Conservation (phyloP, 2,113 vertebrate genomes). For the Myiozetetes cayanensis region DNA sequence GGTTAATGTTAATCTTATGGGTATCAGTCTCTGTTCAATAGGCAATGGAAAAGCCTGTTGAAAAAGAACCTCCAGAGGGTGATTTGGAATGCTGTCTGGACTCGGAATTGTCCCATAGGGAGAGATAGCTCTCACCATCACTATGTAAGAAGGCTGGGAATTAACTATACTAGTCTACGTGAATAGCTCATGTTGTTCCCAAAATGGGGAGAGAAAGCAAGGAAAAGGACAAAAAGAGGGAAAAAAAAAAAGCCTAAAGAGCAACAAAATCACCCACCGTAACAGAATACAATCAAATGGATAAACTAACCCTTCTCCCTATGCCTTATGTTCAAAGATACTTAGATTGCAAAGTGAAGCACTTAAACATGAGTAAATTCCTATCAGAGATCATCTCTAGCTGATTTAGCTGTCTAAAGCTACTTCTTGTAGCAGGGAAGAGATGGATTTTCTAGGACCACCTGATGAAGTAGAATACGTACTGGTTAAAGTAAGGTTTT, state of each 20-base stretch:
- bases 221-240: background rate
- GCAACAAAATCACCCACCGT: fast-evolving
- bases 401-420: background rate
- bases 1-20: background rate
- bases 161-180: background rate
- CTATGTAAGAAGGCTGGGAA: background rate
- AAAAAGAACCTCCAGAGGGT: background rate
- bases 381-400: background rate
- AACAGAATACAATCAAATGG: background rate
- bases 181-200: background rate
- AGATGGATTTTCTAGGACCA: background rate
- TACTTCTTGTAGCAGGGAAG: background rate
- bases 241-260: background rate
- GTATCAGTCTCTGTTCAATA: background rate
- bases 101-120: background rate
- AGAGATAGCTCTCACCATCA: background rate
- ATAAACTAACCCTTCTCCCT: background rate
- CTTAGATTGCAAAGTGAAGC: background rate
- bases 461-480: background rate
- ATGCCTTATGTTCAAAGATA: background rate
- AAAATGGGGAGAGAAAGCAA: background rate
- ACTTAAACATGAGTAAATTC: background rate
- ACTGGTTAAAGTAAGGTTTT: fast-evolving
- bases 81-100: background rate
- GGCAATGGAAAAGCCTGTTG: background rate